Evolutionary conservation across 1,140 invertebrate species (phyloP), one percentile per base, ranked within the genome.

Genomic region (Aricia agestis): DNA sequence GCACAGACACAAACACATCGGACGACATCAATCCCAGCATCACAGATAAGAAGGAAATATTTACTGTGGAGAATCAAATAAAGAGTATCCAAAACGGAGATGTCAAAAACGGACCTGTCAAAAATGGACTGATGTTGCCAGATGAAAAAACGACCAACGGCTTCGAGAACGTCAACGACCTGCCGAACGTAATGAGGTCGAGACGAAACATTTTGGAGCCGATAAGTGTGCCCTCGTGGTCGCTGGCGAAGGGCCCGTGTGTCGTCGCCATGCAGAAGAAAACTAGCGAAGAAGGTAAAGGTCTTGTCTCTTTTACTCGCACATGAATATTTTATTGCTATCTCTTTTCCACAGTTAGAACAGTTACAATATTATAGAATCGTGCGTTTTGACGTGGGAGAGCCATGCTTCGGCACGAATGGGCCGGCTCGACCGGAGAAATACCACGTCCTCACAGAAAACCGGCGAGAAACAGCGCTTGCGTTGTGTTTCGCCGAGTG

Each of bases 141-240:
- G 57, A 32, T 45, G 70, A 69, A 73, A 74, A 66, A 67, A 58
- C n/a, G 68, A 58, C 13, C 67, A 70, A 72, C 71, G 66, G 68
- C 72, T 42, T 72, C 13, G 74, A 71, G 45, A 79, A 67, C 66
- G 73, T 68, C 58, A 65, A 72, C 15, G 82, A 89, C 69, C 79
- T 89, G 69, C 85, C 84, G 0, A 78, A 72, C n/a, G 77, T 89
- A 68, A 74, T 87, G 67, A 82, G 86, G 69, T 81, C 87, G 11
- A 87, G 84, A 36, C 80, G 89, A 57, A 90, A 86, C 79, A 82
- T 92, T 73, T 77, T 92, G 66, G 92, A 92, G 70, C 92, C 92
- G n/a, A 86, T 92, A 63, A 84, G 83, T 19, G 83, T 91, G 6
- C 87, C 89, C 0, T 72, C 78, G 11, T 92, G 92, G 92, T 90